Base-by-base conservation (phyloP, 1,140 invertebrate species). In the Lepidurus couesii region DNA sequence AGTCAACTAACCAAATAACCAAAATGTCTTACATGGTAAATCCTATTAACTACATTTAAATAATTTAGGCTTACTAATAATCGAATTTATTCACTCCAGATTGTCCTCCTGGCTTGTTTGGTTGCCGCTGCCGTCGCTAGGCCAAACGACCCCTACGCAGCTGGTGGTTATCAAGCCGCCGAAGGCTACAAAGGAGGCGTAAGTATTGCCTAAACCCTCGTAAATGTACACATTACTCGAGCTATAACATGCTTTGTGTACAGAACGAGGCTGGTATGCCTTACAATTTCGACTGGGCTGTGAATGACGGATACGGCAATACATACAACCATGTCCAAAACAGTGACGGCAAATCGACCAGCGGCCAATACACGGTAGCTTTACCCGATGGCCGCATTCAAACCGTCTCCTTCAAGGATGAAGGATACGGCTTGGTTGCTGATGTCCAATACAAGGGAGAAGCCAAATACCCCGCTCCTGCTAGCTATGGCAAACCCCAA, bases 271-370 rank as follows among this genome's bases (percentile, higher is more conserved):
- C 78, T 24, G 74, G 78, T 43, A 80, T 80, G 79, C 79, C 79
- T 79, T 83, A 83, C 80, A 77, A 82, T n/a, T 83, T 83, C 80
- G 75, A 82, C 43, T 83, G 80, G 80, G 74, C 79, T n/a, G 82
- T 83, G 26, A 81, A 83, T 44, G 81, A 82, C 73, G 78, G 79
- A 43, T 81, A 82, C 75, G 82, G 81, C 13, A 78, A 79, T 7
- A 77, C 81, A 53, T 82, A 80, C 79, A 79, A 80, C 24, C 82
- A 82, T 78, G 74, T 75, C 13, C 81, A 82, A 77, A 77, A 80
- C 11, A 81, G 82, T 34, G 53, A 79, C 26, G 81, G 80, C 7
- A 44, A 80, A 9, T 53, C 73, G n/a, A 81, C 81, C 1, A 79
- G 74, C 13, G 82, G 82, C 3, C 79, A 81, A 34, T 82, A 82